Conservation (phyloP, 2,888 invertebrate species). For the Axea sp. region DNA sequence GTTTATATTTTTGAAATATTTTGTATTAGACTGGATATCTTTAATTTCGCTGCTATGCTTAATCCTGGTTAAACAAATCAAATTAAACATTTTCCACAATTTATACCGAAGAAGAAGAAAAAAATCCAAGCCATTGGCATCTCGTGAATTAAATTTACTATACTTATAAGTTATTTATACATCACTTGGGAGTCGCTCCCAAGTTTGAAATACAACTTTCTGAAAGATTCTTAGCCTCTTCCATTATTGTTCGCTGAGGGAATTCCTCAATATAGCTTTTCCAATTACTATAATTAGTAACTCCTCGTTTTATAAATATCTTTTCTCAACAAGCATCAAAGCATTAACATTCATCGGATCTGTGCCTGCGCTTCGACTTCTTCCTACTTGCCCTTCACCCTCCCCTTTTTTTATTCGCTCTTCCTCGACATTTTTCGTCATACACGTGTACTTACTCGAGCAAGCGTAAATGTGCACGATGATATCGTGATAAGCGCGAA, state of each 20-base stretch:
- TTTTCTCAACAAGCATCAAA: constrained; percentile 25
- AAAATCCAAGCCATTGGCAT: not conserved
- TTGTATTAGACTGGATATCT: no score
- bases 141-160: constrained; percentile 2
- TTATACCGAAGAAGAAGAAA: no score
- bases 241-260: constrained; percentile 23
- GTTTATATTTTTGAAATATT: no score
- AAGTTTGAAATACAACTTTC: constrained; percentile 30
- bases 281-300: constrained; percentile 55
- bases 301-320: constrained; percentile 42
- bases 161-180: constrained; percentile 30
- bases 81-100: no score
- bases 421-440: constrained; percentile 9
- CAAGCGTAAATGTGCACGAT: constrained; percentile 21
- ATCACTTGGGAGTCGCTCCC: constrained; percentile 5
- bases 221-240: constrained; percentile 28
- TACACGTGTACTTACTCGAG: constrained; percentile 38
- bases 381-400: not conserved
- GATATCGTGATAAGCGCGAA: constrained; percentile 23
- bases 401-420: not conserved
- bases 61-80: no score
- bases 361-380: not conserved
- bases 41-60: no score
- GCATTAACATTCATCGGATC: constrained; percentile 34
- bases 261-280: constrained; percentile 46